Evolutionary conservation across 2,113 vertebrate genomes (phyloP).

Genomic region (Symphodus melops): DNA sequence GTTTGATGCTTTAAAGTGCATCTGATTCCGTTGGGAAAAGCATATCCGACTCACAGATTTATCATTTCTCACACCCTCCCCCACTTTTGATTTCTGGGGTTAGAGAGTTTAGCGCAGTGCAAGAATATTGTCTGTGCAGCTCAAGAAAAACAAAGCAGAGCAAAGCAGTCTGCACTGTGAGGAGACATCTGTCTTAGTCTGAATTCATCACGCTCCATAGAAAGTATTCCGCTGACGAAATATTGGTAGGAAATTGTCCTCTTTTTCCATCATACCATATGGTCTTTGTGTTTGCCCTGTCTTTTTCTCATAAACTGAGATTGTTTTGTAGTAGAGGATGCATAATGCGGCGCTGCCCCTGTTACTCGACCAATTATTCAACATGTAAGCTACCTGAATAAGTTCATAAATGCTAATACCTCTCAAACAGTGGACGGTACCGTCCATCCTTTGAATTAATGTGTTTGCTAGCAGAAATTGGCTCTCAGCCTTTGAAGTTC

Average conservation of each 20-base stretch:
- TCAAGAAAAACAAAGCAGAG: conserved; percentile 51
- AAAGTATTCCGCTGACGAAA: conserved; percentile 40
- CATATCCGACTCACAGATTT: conserved; percentile 55
- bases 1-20: conserved; percentile 75
- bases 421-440: not conserved
- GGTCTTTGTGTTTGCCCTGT: conserved; percentile 19
- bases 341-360: conserved; percentile 10
- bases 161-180: conserved; percentile 18
- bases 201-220: conserved; percentile 48
- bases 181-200: conserved; percentile 46
- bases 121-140: conserved; percentile 53
- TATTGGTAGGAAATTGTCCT: conserved; percentile 8
- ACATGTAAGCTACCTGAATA: conserved; percentile 18
- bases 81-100: conserved; percentile 35
- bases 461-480: conserved; percentile 5
- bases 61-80: conserved; percentile 32
- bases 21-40: conserved; percentile 68
- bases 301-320: not conserved
- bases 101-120: conserved; percentile 26
- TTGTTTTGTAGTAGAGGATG: conserved; percentile 2
- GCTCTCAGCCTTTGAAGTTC: not conserved
- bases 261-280: conserved; percentile 19
- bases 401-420: conserved; percentile 10
- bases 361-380: conserved; percentile 16
- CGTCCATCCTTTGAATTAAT: conserved; percentile 29